phyloP scores from a whole-genome alignment of 2,888 invertebrate genomes.

The Argyresthia albistria region DNA sequence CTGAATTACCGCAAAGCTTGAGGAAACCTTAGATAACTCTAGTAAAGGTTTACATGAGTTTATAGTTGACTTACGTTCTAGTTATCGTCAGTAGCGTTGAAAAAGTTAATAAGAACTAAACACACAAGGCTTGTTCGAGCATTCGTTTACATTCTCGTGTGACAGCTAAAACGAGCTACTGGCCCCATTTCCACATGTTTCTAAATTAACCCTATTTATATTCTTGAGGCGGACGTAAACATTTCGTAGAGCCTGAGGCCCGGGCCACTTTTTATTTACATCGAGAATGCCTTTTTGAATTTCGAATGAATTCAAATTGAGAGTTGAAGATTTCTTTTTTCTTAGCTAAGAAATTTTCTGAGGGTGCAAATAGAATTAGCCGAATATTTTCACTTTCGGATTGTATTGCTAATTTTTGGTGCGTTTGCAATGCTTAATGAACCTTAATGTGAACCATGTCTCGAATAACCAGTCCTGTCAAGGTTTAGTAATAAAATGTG shows the following conservation, averaged over 20 bases:
- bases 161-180: not conserved
- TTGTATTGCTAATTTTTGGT: too few relatives aligned
- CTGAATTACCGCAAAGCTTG: too few relatives aligned
- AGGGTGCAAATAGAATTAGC: not conserved
- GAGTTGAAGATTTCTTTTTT: slow-evolving; percentile 5
- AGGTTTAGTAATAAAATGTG: too few relatives aligned
- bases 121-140: not conserved
- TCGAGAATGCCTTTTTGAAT: slow-evolving; percentile 23
- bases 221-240: slow-evolving; percentile 31
- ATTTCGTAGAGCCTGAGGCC: slow-evolving; percentile 26
- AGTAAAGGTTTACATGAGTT: too few relatives aligned
- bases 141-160: not conserved
- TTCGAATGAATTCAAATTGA: slow-evolving; percentile 8
- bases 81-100: too few relatives aligned
- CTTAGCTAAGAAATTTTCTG: not conserved
- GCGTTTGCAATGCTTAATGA: too few relatives aligned
- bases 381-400: too few relatives aligned
- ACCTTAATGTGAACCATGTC: too few relatives aligned
- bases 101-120: too few relatives aligned
- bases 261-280: slow-evolving; percentile 38
- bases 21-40: too few relatives aligned
- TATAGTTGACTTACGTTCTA: too few relatives aligned
- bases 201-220: slow-evolving; percentile 43
- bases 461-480: too few relatives aligned
- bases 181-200: slow-evolving; percentile 22